phyloP scores from a whole-genome alignment of 2,888 invertebrate genomes.

The Thereva nobilitata region DNA sequence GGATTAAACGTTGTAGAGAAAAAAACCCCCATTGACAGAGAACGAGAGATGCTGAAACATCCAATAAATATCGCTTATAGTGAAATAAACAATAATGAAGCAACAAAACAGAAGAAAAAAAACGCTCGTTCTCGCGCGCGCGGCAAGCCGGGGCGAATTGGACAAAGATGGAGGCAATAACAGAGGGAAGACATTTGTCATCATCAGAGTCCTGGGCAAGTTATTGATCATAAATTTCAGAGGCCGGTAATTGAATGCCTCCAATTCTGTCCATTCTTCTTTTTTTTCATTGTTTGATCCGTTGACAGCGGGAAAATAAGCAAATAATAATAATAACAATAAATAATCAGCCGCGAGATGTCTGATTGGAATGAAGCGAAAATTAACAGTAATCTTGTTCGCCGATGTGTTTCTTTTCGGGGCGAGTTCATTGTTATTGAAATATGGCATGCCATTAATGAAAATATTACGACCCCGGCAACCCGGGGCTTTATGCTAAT shows the following conservation, averaged over 20 bases:
- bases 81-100: not conserved
- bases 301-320: conserved; percentile 23
- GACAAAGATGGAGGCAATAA: not conserved
- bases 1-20: not conserved
- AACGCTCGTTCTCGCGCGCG: not conserved
- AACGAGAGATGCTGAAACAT: conserved; percentile 1
- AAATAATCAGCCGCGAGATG: not conserved
- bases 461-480: conserved; percentile 24
- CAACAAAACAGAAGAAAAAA: conserved; percentile 8
- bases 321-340: conserved; percentile 25
- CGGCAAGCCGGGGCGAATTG: not conserved
- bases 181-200: conserved; percentile 33
- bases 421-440: conserved; percentile 34
- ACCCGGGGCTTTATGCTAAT: conserved; percentile 14
- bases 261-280: not conserved
- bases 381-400: conserved; percentile 32
- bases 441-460: conserved; percentile 32
- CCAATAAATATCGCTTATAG: not conserved
- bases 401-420: conserved; percentile 4
- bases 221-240: conserved; percentile 35
- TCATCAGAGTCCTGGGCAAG: conserved; percentile 20
- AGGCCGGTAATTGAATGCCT: conserved; percentile 34
- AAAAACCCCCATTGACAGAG: not conserved
- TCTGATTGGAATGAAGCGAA: conserved; percentile 32
- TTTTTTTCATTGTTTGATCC: not conserved